phyloP scores from a whole-genome alignment of 2,113 vertebrate species.

The Rousettus leschenaultii region DNA sequence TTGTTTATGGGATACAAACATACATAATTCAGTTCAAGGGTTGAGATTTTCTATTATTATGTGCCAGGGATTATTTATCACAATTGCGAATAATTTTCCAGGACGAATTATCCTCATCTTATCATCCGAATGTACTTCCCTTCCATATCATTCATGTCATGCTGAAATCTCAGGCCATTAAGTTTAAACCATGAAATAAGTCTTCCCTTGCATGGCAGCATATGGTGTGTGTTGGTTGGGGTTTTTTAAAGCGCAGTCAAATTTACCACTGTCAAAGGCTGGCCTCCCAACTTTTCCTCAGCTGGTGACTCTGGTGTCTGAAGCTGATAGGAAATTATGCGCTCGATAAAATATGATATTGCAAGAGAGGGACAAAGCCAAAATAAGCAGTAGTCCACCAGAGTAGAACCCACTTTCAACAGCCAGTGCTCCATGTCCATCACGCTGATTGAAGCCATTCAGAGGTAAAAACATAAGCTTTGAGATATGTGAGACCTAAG shows the following conservation, averaged over 20 bases:
- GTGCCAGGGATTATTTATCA: conserved; percentile 76
- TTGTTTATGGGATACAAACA: conserved; percentile 70
- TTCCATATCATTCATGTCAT: conserved; percentile 34
- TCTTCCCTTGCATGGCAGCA: conserved; percentile 53
- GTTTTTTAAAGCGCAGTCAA: conserved; percentile 38
- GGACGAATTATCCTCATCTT: conserved; percentile 68
- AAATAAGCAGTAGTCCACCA: conserved; percentile 49
- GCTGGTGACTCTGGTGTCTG: conserved; percentile 66
- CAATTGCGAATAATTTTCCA: conserved; percentile 69
- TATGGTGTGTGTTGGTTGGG: conserved; percentile 48
- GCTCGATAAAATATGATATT: conserved; percentile 41
- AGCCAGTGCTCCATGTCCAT: conserved; percentile 36
- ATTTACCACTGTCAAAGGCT: conserved; percentile 58
- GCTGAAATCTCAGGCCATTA: background rate
- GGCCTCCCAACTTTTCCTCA: conserved; percentile 25
- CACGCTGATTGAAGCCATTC: conserved; percentile 73
- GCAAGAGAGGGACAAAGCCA: conserved; percentile 60
- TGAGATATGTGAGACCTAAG: background rate
- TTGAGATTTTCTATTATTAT: conserved; percentile 69
- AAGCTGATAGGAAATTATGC: conserved; percentile 69
- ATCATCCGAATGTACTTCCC: conserved; percentile 63
- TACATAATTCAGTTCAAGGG: conserved; percentile 63
- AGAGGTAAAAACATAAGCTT: conserved; percentile 3
- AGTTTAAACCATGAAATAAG: conserved; percentile 40
- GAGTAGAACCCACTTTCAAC: conserved; percentile 66